Evolutionary conservation across 2,113 vertebrate species (phyloP), one percentile per base, ranked within the genome.

Genomic region (Myxocyprinus asiaticus): DNA sequence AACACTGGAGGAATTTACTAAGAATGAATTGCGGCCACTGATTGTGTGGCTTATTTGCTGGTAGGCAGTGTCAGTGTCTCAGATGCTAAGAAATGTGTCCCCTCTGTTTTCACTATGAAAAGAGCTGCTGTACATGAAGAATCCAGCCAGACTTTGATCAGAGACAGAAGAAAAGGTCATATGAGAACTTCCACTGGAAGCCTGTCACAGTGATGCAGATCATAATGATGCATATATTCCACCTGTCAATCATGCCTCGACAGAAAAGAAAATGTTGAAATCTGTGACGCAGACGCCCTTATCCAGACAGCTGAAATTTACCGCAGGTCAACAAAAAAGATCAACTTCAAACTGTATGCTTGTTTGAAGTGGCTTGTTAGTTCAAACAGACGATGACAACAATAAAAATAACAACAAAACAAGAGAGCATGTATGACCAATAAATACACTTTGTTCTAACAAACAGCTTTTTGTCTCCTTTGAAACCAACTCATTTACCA

Each of bases 181-280:
- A 0, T 44, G 43, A 80, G 53, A 58, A 33, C 22, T 33, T 33
- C 22, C 59, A 63, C 61, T 53, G 17, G 6, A n/a, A 3, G 9
- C 15, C 33, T 15, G 66, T 17, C 42, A 42, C 72, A 47, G 53
- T 12, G n/a, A 74, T 74, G 64, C 55, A 67, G 45, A 44, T 48
- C 44, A 7, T 80, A 53, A 79, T 64, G 48, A 42, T 61, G 62
- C 3, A 64, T 71, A 67, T 72, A 75, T 80, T 80, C 53, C 10
- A 67, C 4, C 42, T 22, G 47, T 76, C 79, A 76, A 33, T 81
- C 79, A 81, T 7, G 2, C 15, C 67, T 45, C 5, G 7, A 62
- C 56, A 55, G 42, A 59, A 51, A 12, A 59, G 48, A 53, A 61
- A 42, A 67, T 61, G 53, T 45, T 67, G 44, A n/a, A 45, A 73